Conservation (phyloP, 2,888 invertebrate genomes). For the Napeogenes inachia region DNA sequence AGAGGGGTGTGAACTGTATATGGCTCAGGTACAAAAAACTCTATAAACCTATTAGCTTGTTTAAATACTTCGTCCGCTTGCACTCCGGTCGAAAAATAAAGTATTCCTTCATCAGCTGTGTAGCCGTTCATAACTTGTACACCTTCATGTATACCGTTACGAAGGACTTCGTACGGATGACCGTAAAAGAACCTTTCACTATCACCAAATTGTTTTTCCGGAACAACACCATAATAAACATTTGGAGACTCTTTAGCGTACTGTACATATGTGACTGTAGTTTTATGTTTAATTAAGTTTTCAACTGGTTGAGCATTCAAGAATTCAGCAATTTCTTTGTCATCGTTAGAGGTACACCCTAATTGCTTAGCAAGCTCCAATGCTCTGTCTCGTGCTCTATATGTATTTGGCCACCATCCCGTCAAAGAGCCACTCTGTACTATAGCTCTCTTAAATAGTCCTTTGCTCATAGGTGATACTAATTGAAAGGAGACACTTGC, state of each 20-base stretch:
- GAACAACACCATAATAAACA: constrained; percentile 38
- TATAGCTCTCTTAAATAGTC: constrained; percentile 67
- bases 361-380: constrained; percentile 44
- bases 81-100: constrained; percentile 41
- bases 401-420: constrained; percentile 66
- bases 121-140: constrained; percentile 84
- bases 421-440: constrained; percentile 81
- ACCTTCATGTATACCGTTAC: constrained; percentile 56
- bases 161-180: constrained; percentile 51
- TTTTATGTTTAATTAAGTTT: constrained; percentile 36
- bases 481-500: constrained; percentile 52
- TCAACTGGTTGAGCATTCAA: constrained; percentile 45
- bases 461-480: constrained; percentile 61
- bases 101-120: constrained; percentile 81
- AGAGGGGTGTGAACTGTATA: constrained; percentile 28
- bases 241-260: constrained; percentile 33
- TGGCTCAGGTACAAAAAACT: constrained; percentile 35
- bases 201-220: constrained; percentile 48
- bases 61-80: constrained; percentile 17
- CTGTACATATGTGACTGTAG: constrained; percentile 33
- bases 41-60: constrained; percentile 33
- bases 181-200: constrained; percentile 50
- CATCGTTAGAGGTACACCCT: constrained; percentile 47
- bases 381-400: constrained; percentile 36
- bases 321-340: constrained; percentile 48